These are phyloP conservation scores for Dasyornis broadbenti DNA, from an alignment of 2,113 vertebrate genomes.

Conservation along the genomic window DNA sequence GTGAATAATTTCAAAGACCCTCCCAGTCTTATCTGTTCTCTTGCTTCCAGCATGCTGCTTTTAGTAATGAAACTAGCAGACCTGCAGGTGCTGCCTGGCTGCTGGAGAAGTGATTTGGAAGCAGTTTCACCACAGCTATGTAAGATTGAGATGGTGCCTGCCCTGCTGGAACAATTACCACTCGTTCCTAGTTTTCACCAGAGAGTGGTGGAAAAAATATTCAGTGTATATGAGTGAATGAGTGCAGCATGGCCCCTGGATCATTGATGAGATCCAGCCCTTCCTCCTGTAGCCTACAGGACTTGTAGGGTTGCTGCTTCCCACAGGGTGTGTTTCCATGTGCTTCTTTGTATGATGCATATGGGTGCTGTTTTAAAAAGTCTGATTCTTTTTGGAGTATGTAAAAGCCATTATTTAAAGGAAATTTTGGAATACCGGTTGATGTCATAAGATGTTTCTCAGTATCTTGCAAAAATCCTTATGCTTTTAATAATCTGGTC, in stretches of 20 bases:
- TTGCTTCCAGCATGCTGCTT: neutral
- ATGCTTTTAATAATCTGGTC: neutral
- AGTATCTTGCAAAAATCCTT: neutral
- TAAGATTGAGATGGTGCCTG: neutral
- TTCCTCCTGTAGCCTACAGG: neutral
- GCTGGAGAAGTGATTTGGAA: neutral
- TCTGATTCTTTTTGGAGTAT: neutral
- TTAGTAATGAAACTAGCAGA: neutral
- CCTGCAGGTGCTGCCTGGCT: neutral
- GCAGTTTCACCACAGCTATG: neutral
- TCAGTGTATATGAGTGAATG: neutral
- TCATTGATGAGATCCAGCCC: neutral
- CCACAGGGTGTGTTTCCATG: neutral
- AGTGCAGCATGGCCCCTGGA: too few species aligned
- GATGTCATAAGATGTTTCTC: neutral
- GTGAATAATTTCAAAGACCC: slow-evolving; percentile 36
- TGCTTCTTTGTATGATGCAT: neutral
- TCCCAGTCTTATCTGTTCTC: neutral
- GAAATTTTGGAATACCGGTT: neutral
- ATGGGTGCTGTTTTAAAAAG: neutral
- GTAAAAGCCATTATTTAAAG: neutral
- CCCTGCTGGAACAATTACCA: neutral
- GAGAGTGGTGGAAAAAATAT: neutral
- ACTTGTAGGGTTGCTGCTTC: neutral
- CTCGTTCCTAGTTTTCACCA: neutral